Evolutionary conservation across 2,797 vertebrate species (phyloP), one percentile per base, ranked within the genome.

Genomic region (Arctocebus calabarensis): DNA sequence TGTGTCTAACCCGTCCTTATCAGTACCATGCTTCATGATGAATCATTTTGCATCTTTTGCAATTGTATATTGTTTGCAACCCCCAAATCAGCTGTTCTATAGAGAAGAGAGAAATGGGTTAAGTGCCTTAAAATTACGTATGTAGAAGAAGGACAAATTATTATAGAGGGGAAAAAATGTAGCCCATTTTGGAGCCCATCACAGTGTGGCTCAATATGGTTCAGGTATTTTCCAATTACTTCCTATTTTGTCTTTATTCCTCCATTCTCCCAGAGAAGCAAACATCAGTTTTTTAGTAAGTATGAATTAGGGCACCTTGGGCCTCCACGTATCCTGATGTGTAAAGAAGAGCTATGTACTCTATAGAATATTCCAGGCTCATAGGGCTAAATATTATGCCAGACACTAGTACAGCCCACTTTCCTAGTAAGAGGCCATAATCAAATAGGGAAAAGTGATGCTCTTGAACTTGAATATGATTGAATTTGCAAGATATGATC

Each of bases 1-100:
- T 55, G 85, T 37, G 81, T 68, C 52, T 40, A 13, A 92, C 45
- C 37, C 90, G 94, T 82, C 61, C 90, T 78, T 43, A 71, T 57
- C 89, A 59, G 88, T 84, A 90, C 73, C 20, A 78, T 27, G 20
- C 45, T 20, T 27, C 16, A 20, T 77, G n/a, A n/a, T 10, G 52
- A 96, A 10, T 40, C 86, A 92, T 87, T 93, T 95, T 77, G 29
- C 68, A 62, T 81, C 87, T 52, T 66, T 0, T 8, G 37, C 62
- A 92, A 90, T 81, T 43, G 66, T 48, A 19, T 84, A 17, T 43
- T 78, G 78, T 17, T 94, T 97, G 87, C 23, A 95, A 97, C 85
- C 40, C 48, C 89, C 68, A 91, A 94, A 91, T 96, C 90, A 55
- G 90, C 75, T 97, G 90, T 74, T 81, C 81, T 94, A 91, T 27